Evolutionary conservation across 37 sponge, comb jelly and placozoan genomes (phyloP).

Genomic region (Halichondria panicea): DNA sequence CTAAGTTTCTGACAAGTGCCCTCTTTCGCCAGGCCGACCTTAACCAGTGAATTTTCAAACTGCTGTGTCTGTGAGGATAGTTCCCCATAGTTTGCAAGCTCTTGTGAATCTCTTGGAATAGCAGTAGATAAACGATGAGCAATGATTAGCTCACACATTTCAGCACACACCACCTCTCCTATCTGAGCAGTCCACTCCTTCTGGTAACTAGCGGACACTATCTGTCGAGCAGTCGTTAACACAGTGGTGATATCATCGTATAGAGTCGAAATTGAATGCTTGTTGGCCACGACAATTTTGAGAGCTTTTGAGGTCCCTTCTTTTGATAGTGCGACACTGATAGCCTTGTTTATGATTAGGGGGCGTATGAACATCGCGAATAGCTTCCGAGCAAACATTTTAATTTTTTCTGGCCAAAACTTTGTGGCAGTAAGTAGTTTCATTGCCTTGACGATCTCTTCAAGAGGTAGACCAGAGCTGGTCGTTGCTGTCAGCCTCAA

Average conservation of each 20-base stretch:
- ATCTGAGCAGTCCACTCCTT: conserved; percentile 36
- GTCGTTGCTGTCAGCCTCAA: background rate
- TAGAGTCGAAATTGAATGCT: conserved; percentile 3
- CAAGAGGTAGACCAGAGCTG: background rate
- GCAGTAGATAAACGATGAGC: conserved; percentile 24
- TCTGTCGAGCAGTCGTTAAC: conserved; percentile 4
- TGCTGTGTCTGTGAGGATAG: conserved; percentile 1
- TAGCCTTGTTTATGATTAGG: background rate
- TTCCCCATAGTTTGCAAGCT: conserved; percentile 17
- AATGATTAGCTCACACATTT: conserved; percentile 37
- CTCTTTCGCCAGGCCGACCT: conserved; percentile 19
- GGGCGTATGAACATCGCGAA: conserved; percentile 24
- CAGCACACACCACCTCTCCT: conserved; percentile 14
- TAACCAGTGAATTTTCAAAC: conserved; percentile 29
- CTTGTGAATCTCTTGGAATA: conserved; percentile 29
- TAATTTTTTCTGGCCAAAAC: conserved; percentile 9
- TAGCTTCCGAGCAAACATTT: conserved; percentile 14
- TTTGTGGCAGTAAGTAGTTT: background rate
- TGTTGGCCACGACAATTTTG: background rate
- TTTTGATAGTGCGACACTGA: background rate
- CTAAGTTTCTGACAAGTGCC: conserved; percentile 45
- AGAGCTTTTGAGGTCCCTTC: background rate
- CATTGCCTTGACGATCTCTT: conserved; percentile 38
- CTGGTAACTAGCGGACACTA: conserved; percentile 16
- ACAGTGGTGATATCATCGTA: conserved; percentile 23